Evolutionary conservation across 2,888 invertebrate genomes (phyloP), one percentile per base, ranked within the genome.

Genomic region (Archips crataeganus): DNA sequence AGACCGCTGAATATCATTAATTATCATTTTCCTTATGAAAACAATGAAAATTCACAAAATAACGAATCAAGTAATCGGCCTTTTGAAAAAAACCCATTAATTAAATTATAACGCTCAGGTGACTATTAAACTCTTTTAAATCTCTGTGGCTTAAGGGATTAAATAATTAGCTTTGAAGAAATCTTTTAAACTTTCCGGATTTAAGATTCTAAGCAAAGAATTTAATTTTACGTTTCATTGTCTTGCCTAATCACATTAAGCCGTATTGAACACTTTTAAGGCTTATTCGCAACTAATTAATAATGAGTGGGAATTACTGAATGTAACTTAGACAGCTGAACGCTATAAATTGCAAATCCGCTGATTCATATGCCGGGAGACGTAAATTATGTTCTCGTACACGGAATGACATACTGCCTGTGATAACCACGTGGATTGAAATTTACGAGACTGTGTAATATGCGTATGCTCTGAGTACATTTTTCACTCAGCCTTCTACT

Each of bases 311-410:
- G 42, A 65, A 65, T 71, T 71, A 71, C 49, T 57, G 36, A 45
- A 49, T 51, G 23, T 36, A 81, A 81, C 82, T 79, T 77, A 80
- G 82, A 32, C 83, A 85, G 84, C 84, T 79, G 82, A 82, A 81
- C 82, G 79, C 77, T 82, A 89, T 90, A 91, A 90, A 91, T 90
- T 82, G 77, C 77, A 72, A 77, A 84, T 83, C 81, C 82, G 87
- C 86, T 87, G 86, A 88, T 85, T 90, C 87, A 84, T 85, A 85
- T 84, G 87, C 84, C 86, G 79, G 77, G 77, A 75, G 63, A 76
- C 79, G 82, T 87, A 90, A 90, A 85, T 90, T 89, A 90, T 86
- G 87, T 82, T 79, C 79, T 77, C 77, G 77, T 77, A 79, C 65
- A 75, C 76, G 78, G 80, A 81, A 84, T 89, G 90, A 91, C 85